Evolutionary conservation across 2,888 invertebrate species (phyloP).

Genomic region (Brenthis ino): DNA sequence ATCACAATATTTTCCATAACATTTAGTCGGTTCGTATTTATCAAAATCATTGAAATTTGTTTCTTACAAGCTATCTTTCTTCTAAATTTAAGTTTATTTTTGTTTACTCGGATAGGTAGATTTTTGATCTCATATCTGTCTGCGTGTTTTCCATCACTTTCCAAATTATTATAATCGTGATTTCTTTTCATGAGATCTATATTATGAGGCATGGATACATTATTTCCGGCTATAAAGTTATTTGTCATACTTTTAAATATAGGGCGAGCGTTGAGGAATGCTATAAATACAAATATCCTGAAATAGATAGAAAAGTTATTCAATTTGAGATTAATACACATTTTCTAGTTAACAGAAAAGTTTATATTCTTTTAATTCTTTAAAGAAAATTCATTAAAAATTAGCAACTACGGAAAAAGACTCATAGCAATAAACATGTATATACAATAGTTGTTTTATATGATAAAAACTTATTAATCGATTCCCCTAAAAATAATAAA

Average conservation of each 20-base stretch:
- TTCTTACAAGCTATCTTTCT: constrained; percentile 28
- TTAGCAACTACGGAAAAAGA: too few relatives aligned
- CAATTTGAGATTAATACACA: too few relatives aligned
- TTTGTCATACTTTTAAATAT: constrained; percentile 64
- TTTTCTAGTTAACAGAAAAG: too few relatives aligned
- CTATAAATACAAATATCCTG: constrained; percentile 73
- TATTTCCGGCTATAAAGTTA: constrained; percentile 38
- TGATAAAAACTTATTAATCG: too few relatives aligned
- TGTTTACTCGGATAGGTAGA: not conserved
- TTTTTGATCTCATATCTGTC: not conserved
- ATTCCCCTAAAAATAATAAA: too few relatives aligned
- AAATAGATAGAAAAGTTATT: constrained; percentile 10
- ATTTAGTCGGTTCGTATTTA: constrained; percentile 17
- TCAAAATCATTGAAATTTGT: constrained; percentile 30
- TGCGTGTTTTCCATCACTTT: not conserved
- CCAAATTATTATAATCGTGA: constrained; percentile 3
- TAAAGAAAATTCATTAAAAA: too few relatives aligned
- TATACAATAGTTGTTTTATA: too few relatives aligned
- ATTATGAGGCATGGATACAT: constrained; percentile 6
- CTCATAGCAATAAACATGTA: too few relatives aligned
- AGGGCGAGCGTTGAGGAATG: constrained; percentile 60
- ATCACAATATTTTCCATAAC: constrained; percentile 1
- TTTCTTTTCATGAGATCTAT: constrained; percentile 17
- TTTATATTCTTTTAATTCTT: too few relatives aligned
- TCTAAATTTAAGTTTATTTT: constrained; percentile 29